Evolutionary conservation across 2,797 vertebrate species (phyloP).

Genomic region (Columba guinea): DNA sequence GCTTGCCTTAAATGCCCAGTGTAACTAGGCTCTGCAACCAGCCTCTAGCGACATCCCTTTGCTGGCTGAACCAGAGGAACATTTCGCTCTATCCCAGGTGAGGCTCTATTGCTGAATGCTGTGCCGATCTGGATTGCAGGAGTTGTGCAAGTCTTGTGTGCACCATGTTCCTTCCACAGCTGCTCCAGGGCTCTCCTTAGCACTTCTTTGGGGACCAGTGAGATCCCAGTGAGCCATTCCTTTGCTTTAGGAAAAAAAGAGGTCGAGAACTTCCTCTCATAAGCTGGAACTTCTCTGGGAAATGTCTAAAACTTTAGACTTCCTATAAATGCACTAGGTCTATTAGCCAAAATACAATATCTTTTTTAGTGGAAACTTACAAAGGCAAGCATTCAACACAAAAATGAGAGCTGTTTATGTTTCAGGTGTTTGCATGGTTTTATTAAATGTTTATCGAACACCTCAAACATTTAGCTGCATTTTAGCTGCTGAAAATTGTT

Average conservation of each 20-base stretch:
- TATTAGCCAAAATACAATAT: background rate
- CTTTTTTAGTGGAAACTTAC: background rate
- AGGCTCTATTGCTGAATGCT: background rate
- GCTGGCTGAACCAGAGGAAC: rapidly evolving
- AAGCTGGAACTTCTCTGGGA: background rate
- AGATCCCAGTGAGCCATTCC: background rate
- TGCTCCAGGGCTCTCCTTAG: background rate
- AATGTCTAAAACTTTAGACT: background rate
- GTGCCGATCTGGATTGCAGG: background rate
- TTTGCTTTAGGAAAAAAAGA: background rate
- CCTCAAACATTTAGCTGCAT: background rate
- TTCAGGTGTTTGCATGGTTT: background rate
- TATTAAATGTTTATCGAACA: background rate
- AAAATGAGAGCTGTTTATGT: background rate
- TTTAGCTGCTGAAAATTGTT: background rate
- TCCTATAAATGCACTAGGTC: background rate
- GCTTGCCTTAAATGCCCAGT: background rate
- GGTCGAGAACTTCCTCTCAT: background rate
- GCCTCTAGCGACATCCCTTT: too few species aligned
- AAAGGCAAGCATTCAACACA: background rate
- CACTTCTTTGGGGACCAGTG: background rate
- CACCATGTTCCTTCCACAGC: rapidly evolving
- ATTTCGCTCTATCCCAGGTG: background rate
- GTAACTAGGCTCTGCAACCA: background rate
- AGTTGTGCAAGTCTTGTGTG: background rate